Evolutionary conservation across 2,113 vertebrate genomes (phyloP).

Genomic region (Eubucco bourcierii): DNA sequence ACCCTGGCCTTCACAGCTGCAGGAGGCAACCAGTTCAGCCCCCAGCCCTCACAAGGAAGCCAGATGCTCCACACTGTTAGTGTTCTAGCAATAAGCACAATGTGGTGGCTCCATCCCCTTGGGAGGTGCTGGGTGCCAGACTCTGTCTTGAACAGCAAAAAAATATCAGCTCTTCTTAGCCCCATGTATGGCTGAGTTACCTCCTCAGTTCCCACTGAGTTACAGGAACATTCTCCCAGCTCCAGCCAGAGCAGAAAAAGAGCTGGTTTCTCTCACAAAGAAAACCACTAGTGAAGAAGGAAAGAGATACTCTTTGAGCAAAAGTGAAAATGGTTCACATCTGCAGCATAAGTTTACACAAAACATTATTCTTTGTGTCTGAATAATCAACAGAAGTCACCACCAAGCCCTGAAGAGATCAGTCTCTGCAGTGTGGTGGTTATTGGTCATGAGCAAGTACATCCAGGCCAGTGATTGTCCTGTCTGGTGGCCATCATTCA

Average conservation of each 20-base stretch:
- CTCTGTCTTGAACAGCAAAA: not conserved
- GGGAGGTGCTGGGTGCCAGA: not conserved
- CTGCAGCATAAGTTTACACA: not conserved
- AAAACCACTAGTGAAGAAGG: not conserved
- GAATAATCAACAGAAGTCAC: not conserved
- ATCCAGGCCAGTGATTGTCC: not conserved
- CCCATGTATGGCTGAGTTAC: fast-evolving
- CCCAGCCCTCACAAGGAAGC: too few species aligned
- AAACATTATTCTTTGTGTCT: not conserved
- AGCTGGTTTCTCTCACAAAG: not conserved
- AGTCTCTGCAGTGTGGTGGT: not conserved
- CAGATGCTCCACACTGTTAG: not conserved
- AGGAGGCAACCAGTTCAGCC: not conserved
- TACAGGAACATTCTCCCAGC: not conserved
- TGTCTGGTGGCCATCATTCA: not conserved
- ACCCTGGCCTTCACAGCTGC: fast-evolving
- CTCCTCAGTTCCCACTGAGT: fast-evolving
- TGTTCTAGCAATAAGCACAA: not conserved
- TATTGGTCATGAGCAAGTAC: fast-evolving
- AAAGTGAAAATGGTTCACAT: not conserved
- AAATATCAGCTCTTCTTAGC: not conserved
- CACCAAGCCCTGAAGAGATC: not conserved
- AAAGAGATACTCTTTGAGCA: not conserved
- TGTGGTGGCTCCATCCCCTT: not conserved
- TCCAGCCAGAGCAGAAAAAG: not conserved